phyloP scores from a whole-genome alignment of 2,888 invertebrate species.

The Cylindroiulus punctatus region DNA sequence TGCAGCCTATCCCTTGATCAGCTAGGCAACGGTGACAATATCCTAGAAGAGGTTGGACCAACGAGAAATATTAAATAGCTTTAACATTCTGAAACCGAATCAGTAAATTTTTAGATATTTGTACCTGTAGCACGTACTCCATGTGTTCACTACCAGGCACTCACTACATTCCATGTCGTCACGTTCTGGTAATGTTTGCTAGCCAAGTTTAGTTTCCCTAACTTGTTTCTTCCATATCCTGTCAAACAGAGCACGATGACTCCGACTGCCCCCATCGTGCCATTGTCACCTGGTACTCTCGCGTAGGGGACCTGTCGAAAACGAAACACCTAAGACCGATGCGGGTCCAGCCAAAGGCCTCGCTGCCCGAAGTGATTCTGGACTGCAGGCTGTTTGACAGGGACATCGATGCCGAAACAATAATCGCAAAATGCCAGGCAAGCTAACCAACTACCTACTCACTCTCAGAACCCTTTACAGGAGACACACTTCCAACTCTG shows the following conservation, averaged over 20 bases:
- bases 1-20: too few species aligned
- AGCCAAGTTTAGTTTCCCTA: too few species aligned
- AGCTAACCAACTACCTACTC: background rate
- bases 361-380: conserved; percentile 31
- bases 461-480: background rate
- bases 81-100: too few species aligned
- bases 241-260: background rate
- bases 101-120: too few species aligned
- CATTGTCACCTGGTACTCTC: conserved; percentile 37
- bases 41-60: too few species aligned
- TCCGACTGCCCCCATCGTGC: conserved; percentile 36
- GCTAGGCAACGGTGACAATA: too few species aligned
- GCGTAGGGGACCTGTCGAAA: background rate
- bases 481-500: background rate
- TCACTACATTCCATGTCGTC: too few species aligned
- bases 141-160: too few species aligned
- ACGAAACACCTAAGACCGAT: background rate
- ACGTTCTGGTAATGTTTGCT: too few species aligned
- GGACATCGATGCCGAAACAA: conserved; percentile 52
- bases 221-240: background rate
- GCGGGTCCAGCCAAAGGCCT: background rate
- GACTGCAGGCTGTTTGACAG: conserved; percentile 13
- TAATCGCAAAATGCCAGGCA: conserved; percentile 49
- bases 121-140: too few species aligned
- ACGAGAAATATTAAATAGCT: too few species aligned